A percentile compares a stretch with the other conserved stretches of the same genome.
These are phyloP conservation scores for Echiichthys vipera DNA, from an alignment of 2,797 vertebrate species.

Conservation along the genomic window DNA sequence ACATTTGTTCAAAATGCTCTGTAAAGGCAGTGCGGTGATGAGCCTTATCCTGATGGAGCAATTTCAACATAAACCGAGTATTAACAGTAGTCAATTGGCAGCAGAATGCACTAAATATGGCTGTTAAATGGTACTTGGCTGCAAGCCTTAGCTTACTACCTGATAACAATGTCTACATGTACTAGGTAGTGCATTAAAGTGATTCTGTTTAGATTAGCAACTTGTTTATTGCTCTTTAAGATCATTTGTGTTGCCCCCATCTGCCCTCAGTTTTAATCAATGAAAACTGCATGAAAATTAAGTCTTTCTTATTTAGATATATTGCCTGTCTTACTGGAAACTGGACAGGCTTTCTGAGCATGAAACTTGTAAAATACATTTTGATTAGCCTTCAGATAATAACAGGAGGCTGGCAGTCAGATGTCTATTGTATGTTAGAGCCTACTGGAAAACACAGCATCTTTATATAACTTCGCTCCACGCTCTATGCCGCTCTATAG, in stretches of 20 bases:
- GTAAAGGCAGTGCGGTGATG: conserved; percentile 3
- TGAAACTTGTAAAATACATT: neutral
- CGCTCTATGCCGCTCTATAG: too few species aligned
- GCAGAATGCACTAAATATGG: conserved; percentile 64
- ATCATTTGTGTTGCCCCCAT: conserved; percentile 13
- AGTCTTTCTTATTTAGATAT: neutral
- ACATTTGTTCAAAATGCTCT: conserved; percentile 35
- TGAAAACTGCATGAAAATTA: neutral
- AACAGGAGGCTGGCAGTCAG: conserved; percentile 4
- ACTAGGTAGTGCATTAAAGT: conserved; percentile 32
- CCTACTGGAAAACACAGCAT: conserved; percentile 11
- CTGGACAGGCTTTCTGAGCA: neutral
- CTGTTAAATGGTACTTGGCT: conserved; percentile 56
- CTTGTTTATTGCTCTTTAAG: conserved; percentile 42
- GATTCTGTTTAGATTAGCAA: conserved; percentile 61
- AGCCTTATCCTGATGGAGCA: conserved; percentile 47
- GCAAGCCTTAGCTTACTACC: conserved; percentile 26
- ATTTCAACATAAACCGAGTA: conserved; percentile 43
- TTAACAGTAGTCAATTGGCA: conserved; percentile 30
- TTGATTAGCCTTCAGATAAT: conserved; percentile 3
- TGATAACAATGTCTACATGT: conserved; percentile 51
- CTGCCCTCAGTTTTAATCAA: conserved; percentile 15
- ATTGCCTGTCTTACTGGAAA: conserved; percentile 6
- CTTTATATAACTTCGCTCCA: neutral
- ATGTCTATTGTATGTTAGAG: conserved; percentile 4